A percentile compares a stretch with the other conserved stretches of the same genome.
phyloP scores from a whole-genome alignment of 1,140 invertebrate species.

The Hyles euphorbiae region DNA sequence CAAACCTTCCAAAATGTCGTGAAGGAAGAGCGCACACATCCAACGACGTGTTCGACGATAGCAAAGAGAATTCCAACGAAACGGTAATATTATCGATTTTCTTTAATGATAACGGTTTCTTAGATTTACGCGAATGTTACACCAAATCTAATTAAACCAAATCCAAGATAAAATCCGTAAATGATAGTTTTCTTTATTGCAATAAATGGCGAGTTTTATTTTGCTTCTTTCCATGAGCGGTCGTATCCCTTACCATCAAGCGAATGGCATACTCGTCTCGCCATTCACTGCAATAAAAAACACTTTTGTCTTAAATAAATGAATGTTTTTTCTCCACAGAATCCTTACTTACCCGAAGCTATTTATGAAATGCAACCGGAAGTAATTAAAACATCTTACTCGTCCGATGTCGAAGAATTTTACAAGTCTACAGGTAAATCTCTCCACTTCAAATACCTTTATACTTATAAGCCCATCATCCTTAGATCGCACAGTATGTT shows the following conservation, averaged over 20 bases:
- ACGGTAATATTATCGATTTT: conserved; percentile 17
- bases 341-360: conserved; percentile 40
- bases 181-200: too few species aligned
- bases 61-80: conserved; percentile 22
- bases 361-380: conserved; percentile 48
- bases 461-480: neutral
- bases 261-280: too few species aligned
- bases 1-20: conserved; percentile 33
- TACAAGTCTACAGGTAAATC: conserved; percentile 18
- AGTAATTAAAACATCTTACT: conserved; percentile 15
- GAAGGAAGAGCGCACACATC: conserved; percentile 1
- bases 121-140: too few species aligned
- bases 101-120: too few species aligned
- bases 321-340: conserved; percentile 18
- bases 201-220: too few species aligned
- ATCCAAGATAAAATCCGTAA: too few species aligned
- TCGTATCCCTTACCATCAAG: too few species aligned
- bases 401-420: conserved; percentile 27
- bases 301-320: neutral
- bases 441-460: neutral
- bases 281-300: too few species aligned
- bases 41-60: conserved; percentile 24
- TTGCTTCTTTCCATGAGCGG: too few species aligned
- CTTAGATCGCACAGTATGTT: too few species aligned
- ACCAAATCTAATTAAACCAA: too few species aligned